Evolutionary conservation across 1,140 invertebrate genomes (phyloP).

Genomic region (Ctenoplectra terminalis): DNA sequence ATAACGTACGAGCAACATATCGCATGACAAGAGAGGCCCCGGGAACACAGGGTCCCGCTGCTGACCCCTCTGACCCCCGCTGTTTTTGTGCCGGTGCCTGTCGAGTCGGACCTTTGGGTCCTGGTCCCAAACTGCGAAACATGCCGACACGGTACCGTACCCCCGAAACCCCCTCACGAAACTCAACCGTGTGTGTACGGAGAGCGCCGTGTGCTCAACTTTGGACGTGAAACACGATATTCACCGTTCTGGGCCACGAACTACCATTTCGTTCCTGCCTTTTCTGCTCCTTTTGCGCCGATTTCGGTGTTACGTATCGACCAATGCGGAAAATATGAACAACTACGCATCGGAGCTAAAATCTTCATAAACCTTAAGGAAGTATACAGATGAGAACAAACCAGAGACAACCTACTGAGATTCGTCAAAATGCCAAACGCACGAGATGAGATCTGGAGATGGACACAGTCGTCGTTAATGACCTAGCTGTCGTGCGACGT

Average conservation of each 20-base stretch:
- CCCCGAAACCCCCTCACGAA: constrained; percentile 56
- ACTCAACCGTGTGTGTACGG: constrained; percentile 38
- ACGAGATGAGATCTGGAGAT: too few species aligned
- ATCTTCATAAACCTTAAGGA: too few species aligned
- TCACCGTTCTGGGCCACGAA: constrained; percentile 43
- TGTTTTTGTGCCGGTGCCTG: constrained; percentile 67
- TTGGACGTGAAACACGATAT: constrained; percentile 66
- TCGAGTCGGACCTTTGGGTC: constrained; percentile 66
- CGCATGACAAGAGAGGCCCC: constrained; percentile 69
- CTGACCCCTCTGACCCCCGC: constrained; percentile 70
- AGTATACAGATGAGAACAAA: too few species aligned
- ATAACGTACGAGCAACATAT: constrained; percentile 74
- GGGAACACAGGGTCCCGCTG: constrained; percentile 65
- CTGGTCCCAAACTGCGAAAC: constrained; percentile 67
- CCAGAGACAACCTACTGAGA: too few species aligned
- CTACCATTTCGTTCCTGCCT: constrained; percentile 15
- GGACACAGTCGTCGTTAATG: too few species aligned
- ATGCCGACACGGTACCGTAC: constrained; percentile 66
- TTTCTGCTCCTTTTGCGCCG: not conserved
- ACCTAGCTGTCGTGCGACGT: too few species aligned
- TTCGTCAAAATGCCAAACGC: too few species aligned
- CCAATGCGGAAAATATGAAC: too few species aligned
- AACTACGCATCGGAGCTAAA: too few species aligned
- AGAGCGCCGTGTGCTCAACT: constrained; percentile 32
- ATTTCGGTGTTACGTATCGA: not conserved